A percentile compares a stretch with the other conserved stretches of the same genome.
Conservation (phyloP, 2,113 vertebrate species). For the Blennius ocellaris region DNA sequence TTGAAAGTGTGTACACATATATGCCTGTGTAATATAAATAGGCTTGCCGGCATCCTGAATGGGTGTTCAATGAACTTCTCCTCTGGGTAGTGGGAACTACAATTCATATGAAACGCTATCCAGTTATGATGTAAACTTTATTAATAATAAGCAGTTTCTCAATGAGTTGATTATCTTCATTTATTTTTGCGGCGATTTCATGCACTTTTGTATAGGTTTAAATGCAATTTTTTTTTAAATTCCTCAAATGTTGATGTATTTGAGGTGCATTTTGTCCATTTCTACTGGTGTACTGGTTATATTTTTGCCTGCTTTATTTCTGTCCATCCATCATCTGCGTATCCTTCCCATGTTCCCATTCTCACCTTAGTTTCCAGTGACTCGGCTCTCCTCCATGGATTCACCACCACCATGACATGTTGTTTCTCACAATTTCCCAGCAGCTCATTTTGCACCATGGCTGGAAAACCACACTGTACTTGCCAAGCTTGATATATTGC, state of each 20-base stretch:
- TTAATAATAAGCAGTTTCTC: not conserved
- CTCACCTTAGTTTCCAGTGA: constrained; percentile 2
- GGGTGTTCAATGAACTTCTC: constrained; percentile 34
- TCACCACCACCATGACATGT: constrained; percentile 27
- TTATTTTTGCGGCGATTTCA: not conserved
- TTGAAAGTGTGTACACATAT: constrained; percentile 41
- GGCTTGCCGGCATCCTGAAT: constrained; percentile 24
- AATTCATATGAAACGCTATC: constrained; percentile 16
- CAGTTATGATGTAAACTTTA: constrained; percentile 35
- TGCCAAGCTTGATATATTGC: constrained; percentile 22
- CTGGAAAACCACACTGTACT: constrained; percentile 13
- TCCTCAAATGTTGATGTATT: not conserved
- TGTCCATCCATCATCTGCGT: constrained; percentile 8
- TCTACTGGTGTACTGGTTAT: not conserved
- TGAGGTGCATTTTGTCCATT: not conserved
- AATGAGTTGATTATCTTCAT: not conserved
- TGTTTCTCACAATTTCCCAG: constrained; percentile 47
- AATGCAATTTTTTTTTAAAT: too few species aligned
- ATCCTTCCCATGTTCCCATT: constrained; percentile 5
- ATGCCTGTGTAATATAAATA: constrained; percentile 42
- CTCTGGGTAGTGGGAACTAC: not conserved
- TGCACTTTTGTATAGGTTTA: too few species aligned
- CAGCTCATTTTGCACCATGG: constrained; percentile 26
- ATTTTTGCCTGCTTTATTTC: not conserved
- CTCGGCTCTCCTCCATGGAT: constrained; percentile 19